phyloP scores from a whole-genome alignment of 2,113 vertebrate genomes.

The Agapornis roseicollis region DNA sequence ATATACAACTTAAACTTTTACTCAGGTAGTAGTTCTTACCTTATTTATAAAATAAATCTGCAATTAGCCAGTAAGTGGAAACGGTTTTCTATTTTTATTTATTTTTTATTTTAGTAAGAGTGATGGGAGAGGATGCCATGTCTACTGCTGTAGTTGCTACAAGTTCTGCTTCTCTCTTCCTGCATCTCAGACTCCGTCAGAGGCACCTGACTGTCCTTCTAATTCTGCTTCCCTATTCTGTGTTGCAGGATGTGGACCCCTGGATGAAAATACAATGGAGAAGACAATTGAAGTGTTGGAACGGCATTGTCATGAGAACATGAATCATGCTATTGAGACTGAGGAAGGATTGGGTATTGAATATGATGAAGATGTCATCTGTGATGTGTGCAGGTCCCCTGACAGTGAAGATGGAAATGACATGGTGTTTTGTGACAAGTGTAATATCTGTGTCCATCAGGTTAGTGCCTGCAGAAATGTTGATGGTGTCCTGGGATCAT shows the following conservation, averaged over 20 bases:
- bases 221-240: not conserved
- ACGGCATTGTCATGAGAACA: constrained; percentile 92
- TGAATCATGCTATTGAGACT: constrained; percentile 96
- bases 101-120: not conserved
- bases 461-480: constrained; percentile 67
- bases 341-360: constrained; percentile 97
- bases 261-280: constrained; percentile 95
- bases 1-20: not conserved
- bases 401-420: constrained; percentile 98
- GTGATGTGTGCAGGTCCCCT: constrained; percentile 96
- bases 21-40: not conserved
- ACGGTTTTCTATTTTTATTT: not conserved
- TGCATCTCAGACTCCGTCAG: not conserved
- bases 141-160: not conserved
- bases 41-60: not conserved
- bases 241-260: constrained; percentile 79
- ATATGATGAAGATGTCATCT: constrained; percentile 97
- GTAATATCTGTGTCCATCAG: constrained; percentile 99
- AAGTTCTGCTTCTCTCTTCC: not conserved
- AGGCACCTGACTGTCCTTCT: constrained; percentile 12
- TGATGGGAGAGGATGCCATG: not conserved
- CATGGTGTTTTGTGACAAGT: constrained; percentile 99
- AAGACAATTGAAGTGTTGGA: constrained; percentile 92
- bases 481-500: not conserved
- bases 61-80: not conserved